Evolutionary conservation across 1,140 invertebrate species (phyloP), one percentile per base, ranked within the genome.

Genomic region (Portunus trituberculatus): DNA sequence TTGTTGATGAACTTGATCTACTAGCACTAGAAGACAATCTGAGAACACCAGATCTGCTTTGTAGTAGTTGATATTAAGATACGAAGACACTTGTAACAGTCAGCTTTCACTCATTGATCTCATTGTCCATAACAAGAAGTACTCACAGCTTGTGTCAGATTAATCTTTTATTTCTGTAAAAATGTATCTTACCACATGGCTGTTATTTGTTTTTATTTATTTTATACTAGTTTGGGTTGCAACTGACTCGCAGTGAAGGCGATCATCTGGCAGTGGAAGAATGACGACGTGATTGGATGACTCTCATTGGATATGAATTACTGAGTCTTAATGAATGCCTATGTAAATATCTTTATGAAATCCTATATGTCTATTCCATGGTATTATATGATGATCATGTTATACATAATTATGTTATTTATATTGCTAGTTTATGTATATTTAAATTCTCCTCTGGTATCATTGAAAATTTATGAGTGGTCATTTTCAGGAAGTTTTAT

Each of bases 91-190:
- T 94, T 25, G 48, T 95, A 87, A 91, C 45, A 95, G 83, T 95
- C 94, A 88, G 94, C 94, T 95, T 95, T 95, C 94, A 95, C 94
- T 67, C 91, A 92, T 67, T 95, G 94, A 95, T 95, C 94, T 95
- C 94, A 95, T 95, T 92, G 86, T 92, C 48, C 94, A 83, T 92
- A 91, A 39, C 32, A 87, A 67, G 84, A 45, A 92, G 59, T n/a
- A 52, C 91, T 39, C 59, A 91, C 94, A 95, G 83, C 94, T 95
- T 95, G 94, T 92, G 90, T 92, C 86, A 59, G 90, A 95, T 67
- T 48, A 45, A 32, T 93, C 14, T 14, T 93, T 89, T 89, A 67
- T 46, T 93, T 88, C 84, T 20, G 10, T 86, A 52, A 59, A 67
- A 31, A 29, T 94, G n/a, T 92, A 20, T 39, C 88, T 67, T 82